phyloP scores from a whole-genome alignment of 2,797 vertebrate genomes.

The Arremon aurantiirostris region DNA sequence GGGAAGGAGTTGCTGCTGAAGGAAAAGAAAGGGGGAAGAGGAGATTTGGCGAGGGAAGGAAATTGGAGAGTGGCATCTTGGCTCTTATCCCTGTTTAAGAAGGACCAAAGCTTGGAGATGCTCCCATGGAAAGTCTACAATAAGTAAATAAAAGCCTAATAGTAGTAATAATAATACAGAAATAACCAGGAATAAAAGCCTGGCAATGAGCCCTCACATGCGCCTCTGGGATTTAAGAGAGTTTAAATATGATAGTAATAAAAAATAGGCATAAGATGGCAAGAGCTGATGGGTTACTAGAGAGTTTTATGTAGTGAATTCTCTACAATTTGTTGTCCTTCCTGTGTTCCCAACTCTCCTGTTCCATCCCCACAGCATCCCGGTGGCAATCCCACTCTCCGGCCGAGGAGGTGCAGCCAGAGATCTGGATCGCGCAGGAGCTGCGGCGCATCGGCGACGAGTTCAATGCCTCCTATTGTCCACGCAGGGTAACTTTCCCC shows the following conservation, averaged over 20 bases:
- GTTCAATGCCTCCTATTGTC: conserved; percentile 78
- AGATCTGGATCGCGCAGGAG: conserved; percentile 82
- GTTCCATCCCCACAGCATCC: conserved; percentile 62
- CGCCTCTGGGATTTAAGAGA: fast-evolving
- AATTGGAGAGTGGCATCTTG: not conserved
- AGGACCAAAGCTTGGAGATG: not conserved
- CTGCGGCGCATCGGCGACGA: conserved; percentile 90
- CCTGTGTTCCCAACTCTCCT: not conserved
- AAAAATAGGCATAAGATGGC: not conserved
- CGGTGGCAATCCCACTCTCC: conserved; percentile 67
- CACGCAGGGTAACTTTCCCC: conserved; percentile 73
- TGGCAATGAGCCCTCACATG: fast-evolving
- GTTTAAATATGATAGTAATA: fast-evolving
- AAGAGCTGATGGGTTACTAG: not conserved
- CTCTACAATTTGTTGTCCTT: fast-evolving
- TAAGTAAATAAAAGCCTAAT: not conserved
- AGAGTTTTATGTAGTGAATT: not conserved
- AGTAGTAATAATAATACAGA: not conserved
- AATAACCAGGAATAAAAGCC: not conserved
- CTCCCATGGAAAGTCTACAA: not conserved
- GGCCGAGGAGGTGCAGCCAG: conserved; percentile 77
- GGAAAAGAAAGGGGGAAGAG: not conserved
- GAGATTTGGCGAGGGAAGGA: not conserved
- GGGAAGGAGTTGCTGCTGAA: not conserved
- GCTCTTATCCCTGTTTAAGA: not conserved